These are phyloP conservation scores for Pyralis farinalis DNA, from an alignment of 2,888 invertebrate genomes.

Conservation along the genomic window DNA sequence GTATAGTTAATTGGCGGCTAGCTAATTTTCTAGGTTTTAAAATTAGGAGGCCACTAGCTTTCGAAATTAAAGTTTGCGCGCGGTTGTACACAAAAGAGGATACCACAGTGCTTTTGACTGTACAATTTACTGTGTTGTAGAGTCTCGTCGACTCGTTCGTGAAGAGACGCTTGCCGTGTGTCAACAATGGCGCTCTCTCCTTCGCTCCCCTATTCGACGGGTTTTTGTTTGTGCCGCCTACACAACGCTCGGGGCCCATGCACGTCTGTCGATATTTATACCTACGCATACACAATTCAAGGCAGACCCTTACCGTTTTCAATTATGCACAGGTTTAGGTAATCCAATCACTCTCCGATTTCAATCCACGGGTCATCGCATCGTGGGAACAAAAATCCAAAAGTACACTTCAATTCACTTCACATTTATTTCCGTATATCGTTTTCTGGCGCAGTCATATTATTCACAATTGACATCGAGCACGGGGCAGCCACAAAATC, in stretches of 20 bases:
- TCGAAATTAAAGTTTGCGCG: conserved; percentile 19
- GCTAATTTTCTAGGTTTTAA: conserved; percentile 8
- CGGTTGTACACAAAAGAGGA: conserved; percentile 27
- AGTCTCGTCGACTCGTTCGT: conserved; percentile 25
- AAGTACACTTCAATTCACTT: conserved; percentile 32
- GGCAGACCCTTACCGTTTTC: conserved; percentile 48
- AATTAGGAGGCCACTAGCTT: conserved; percentile 16
- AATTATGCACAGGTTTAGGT: conserved; percentile 38
- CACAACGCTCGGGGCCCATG: conserved; percentile 35
- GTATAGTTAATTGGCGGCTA: conserved; percentile 8
- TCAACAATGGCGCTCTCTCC: conserved; percentile 72
- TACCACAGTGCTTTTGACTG: conserved; percentile 37
- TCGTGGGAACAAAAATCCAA: conserved; percentile 28
- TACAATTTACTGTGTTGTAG: conserved; percentile 33
- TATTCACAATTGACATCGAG: conserved; percentile 34
- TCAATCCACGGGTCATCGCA: conserved; percentile 46
- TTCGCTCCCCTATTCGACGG: conserved; percentile 56
- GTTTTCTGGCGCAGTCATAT: conserved; percentile 34
- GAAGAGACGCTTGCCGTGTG: conserved; percentile 50
- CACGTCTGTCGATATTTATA: conserved; percentile 33
- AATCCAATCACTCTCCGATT: conserved; percentile 55
- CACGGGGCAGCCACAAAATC: conserved; percentile 50
- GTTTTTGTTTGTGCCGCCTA: conserved; percentile 59
- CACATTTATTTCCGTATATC: conserved; percentile 38
- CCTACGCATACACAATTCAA: conserved; percentile 16